Percentiles rank a stretch among this genome's conserved stretches.
Evolutionary conservation across 2,888 invertebrate genomes (phyloP).

Genomic region (Cephus pygmeus): DNA sequence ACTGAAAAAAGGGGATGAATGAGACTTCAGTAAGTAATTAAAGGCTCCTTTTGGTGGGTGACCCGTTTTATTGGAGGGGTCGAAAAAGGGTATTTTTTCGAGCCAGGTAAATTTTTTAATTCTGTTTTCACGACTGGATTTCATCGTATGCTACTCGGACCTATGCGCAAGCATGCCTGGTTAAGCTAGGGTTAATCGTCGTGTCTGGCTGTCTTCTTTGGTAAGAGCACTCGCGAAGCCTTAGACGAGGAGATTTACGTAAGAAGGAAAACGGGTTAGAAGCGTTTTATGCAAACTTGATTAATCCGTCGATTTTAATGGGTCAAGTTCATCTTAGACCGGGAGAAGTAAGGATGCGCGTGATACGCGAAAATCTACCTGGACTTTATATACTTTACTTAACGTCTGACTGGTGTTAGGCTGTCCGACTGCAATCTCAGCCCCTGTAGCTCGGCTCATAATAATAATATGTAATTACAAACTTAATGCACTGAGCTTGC

Average conservation of each 20-base stretch:
- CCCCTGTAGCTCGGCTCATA: not conserved
- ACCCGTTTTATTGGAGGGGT: too few species aligned
- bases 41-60: not conserved
- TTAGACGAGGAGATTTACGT: slow-evolving; percentile 39
- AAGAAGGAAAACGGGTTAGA: slow-evolving; percentile 36
- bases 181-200: not conserved
- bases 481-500: not conserved
- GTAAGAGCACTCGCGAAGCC: slow-evolving; percentile 29
- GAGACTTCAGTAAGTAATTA: not conserved
- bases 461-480: not conserved
- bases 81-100: not conserved
- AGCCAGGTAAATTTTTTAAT: not conserved
- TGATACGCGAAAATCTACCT: not conserved
- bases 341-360: not conserved
- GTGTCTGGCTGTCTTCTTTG: not conserved
- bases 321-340: slow-evolving; percentile 42
- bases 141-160: not conserved
- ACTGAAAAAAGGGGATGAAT: not conserved
- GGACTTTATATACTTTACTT: not conserved
- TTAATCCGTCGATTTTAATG: slow-evolving; percentile 39
- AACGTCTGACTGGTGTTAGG: not conserved
- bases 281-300: slow-evolving; percentile 33
- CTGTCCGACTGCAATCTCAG: not conserved
- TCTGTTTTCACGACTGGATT: not conserved
- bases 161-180: not conserved